Evolutionary conservation across 2,113 vertebrate species (phyloP).

Genomic region (Saimiri boliviensis): DNA sequence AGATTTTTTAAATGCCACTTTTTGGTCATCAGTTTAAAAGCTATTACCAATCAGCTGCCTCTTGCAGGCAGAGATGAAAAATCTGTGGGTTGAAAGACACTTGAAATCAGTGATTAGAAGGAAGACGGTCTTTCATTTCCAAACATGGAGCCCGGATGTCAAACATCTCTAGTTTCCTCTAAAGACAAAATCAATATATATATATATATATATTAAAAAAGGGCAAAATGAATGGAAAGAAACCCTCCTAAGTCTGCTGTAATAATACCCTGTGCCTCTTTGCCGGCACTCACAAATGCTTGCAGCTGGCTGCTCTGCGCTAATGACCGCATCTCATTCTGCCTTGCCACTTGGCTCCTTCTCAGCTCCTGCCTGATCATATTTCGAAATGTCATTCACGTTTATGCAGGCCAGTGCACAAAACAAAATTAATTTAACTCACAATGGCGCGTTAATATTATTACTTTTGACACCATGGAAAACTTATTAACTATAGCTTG

Average conservation of each 20-base stretch:
- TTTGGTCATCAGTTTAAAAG: conserved; percentile 79
- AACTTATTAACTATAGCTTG: conserved; percentile 86
- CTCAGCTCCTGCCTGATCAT: conserved; percentile 77
- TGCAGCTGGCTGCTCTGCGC: conserved; percentile 73
- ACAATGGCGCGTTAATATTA: conserved; percentile 84
- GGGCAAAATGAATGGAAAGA: conserved; percentile 52
- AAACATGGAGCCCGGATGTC: conserved; percentile 66
- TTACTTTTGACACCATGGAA: conserved; percentile 88
- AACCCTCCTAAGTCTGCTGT: accelerated
- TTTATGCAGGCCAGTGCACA: conserved; percentile 83
- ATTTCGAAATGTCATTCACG: conserved; percentile 84
- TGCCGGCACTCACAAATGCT: neutral
- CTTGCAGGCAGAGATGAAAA: conserved; percentile 67
- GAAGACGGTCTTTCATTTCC: conserved; percentile 69
- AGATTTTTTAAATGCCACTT: conserved; percentile 78
- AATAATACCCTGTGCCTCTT: neutral
- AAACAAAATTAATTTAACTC: conserved; percentile 89
- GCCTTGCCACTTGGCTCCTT: conserved; percentile 76
- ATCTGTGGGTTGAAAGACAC: conserved; percentile 57
- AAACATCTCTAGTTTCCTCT: conserved; percentile 63
- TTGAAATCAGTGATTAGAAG: conserved; percentile 76
- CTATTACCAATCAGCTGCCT: conserved; percentile 77
- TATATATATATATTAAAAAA: too few species aligned
- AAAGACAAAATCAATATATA: conserved; percentile 59
- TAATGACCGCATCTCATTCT: conserved; percentile 63